Conservation (phyloP, 2,888 invertebrate genomes). For the Philhelius pedissequus region DNA sequence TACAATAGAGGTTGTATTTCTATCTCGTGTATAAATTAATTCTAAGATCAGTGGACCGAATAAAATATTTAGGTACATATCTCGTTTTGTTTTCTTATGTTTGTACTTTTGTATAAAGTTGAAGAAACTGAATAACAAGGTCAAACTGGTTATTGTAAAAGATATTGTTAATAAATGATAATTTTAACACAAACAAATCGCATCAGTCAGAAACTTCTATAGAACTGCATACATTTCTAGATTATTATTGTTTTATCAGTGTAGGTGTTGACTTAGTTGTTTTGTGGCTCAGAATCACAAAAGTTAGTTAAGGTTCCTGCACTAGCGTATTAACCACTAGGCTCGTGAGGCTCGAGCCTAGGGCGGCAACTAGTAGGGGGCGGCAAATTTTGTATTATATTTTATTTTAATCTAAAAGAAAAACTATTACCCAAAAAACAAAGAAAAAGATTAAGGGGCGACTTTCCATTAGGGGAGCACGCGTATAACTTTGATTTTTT, state of each 20-base stretch:
- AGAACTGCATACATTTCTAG: neutral
- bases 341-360: no score
- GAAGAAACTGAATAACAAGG: conserved; percentile 55
- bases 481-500: no score
- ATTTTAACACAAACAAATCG: neutral
- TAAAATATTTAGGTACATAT: neutral
- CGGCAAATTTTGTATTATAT: no score
- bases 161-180: neutral
- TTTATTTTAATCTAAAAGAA: no score
- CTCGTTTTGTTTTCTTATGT: conserved; percentile 3
- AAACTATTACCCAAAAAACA: no score
- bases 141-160: conserved; percentile 34
- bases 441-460: no score
- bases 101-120: conserved; percentile 20
- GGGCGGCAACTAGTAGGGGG: no score
- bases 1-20: neutral
- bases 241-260: neutral
- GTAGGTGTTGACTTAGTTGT: neutral
- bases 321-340: no score
- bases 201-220: no score
- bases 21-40: neutral
- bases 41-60: conserved; percentile 14
- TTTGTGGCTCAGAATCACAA: neutral
- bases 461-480: no score
- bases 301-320: neutral